These are phyloP conservation scores for Grammomys surdaster DNA, from an alignment of 2,113 vertebrate species.

Conservation along the genomic window DNA sequence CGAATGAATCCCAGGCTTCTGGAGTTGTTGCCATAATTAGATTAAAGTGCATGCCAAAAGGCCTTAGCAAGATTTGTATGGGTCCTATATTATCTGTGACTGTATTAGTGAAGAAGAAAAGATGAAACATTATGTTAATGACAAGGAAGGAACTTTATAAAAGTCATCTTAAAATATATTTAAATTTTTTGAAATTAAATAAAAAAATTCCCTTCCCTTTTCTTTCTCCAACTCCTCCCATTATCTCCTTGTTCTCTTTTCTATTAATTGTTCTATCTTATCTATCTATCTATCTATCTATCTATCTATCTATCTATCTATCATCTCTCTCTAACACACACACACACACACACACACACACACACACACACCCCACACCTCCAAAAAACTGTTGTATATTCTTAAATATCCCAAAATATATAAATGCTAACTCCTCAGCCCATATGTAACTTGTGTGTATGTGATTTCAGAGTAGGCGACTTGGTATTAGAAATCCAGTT, in stretches of 20 bases:
- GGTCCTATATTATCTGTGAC: not conserved
- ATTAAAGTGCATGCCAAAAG: slow-evolving; percentile 40
- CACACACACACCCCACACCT: not conserved
- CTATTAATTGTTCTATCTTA: not conserved
- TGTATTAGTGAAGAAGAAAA: not conserved
- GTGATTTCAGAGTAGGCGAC: not conserved
- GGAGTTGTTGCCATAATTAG: slow-evolving; percentile 67
- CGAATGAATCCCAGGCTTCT: not conserved
- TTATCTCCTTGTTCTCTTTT: not conserved
- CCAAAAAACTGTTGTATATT: not conserved
- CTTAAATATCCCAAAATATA: not conserved
- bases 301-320: too few relatives aligned
- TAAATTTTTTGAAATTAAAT: not conserved
- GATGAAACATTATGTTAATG: not conserved
- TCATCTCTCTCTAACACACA: not conserved
- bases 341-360: not conserved
- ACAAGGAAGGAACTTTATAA: slow-evolving; percentile 17
- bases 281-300: too few relatives aligned
- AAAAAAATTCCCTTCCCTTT: not conserved
- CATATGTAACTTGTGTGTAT: not conserved
- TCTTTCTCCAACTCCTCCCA: not conserved
- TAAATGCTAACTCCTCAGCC: not conserved
- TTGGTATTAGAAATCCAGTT: not conserved
- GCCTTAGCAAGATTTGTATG: slow-evolving; percentile 27
- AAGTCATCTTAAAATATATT: not conserved